Base-by-base conservation (phyloP, 2,888 invertebrate genomes). In the Drepana falcataria region DNA sequence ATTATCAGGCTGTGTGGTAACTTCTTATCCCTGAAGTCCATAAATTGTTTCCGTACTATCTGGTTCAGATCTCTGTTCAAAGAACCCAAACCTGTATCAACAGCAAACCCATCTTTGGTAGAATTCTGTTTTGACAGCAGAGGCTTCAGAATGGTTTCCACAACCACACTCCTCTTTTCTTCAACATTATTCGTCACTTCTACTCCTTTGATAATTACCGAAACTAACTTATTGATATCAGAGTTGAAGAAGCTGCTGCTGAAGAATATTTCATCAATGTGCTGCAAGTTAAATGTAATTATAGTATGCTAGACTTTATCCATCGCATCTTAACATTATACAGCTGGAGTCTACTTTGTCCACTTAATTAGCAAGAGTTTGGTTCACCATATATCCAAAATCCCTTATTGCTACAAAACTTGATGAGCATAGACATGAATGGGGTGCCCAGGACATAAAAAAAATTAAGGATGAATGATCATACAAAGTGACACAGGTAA, bases 211-310 rank as follows among this genome's bases (percentile, higher is more conserved):
- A 96, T 94, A n/a, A 96, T 94, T 34, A 97, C 94, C 2, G 96
- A 96, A 2, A 97, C 87, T 9, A 97, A 83, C 80, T 97, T 97
- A 35, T 96, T 96, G 53, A 97, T 95, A 67, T 97, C 97, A 1
- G 96, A 96, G 79, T 96, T 97, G 66, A 97, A 94, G 75, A 96
- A 95, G 84, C 96, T 97, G 78, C 97, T 97, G 54, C 95, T 94
- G 64, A 97, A 93, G 61, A 96, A 95, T 66, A 97, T 93, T 81
- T 96, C 96, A 73, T 96, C 95, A 58, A 97, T 95, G 83, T 96
- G 95, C 97, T 97, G 79, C 35, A 83, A 79, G 21, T 52, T 52
- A 53, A 49, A 33, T 51, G 21, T 54, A 35, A n/a, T 53, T 44
- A 48, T 55, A 52, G 49, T 41, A 52, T 48, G 41, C 2, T 5